Percentiles rank a stretch among this genome's conserved stretches.
Evolutionary conservation across 2,888 invertebrate genomes (phyloP).

Genomic region (Craniophora ligustri): DNA sequence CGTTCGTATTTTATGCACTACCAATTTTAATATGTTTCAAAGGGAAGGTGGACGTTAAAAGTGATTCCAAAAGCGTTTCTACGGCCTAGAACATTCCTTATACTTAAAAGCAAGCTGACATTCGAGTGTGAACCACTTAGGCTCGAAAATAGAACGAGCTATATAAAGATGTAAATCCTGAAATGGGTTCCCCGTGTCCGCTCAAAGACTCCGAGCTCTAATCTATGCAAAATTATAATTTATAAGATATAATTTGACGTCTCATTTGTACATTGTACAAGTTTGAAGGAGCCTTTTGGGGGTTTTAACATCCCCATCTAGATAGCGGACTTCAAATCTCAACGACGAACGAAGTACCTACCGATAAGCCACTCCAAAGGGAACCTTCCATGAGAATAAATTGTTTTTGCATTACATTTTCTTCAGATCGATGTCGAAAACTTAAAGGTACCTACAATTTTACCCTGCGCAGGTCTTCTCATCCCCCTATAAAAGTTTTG

Average conservation of each 20-base stretch:
- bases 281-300: constrained; percentile 18
- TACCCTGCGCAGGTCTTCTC: constrained; percentile 41
- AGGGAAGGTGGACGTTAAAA: too few species aligned
- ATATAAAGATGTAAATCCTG: constrained; percentile 18
- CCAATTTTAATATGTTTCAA: not conserved
- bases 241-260: constrained; percentile 51
- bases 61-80: too few species aligned
- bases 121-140: not conserved
- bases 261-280: constrained; percentile 32
- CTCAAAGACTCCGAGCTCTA: constrained; percentile 16
- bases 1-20: not conserved
- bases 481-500: constrained; percentile 41
- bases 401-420: constrained; percentile 53
- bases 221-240: constrained; percentile 49
- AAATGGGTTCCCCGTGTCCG: not conserved
- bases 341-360: constrained; percentile 57
- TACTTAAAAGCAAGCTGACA: not conserved
- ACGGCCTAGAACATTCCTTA: too few species aligned
- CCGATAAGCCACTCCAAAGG: constrained; percentile 58
- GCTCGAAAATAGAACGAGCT: constrained; percentile 1
- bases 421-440: constrained; percentile 45
- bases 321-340: constrained; percentile 61
- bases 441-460: constrained; percentile 46
- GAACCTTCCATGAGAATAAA: constrained; percentile 41
- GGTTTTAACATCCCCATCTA: constrained; percentile 39